These are phyloP conservation scores for Anguilla anguilla DNA, from an alignment of 2,797 vertebrate species.

Conservation along the genomic window DNA sequence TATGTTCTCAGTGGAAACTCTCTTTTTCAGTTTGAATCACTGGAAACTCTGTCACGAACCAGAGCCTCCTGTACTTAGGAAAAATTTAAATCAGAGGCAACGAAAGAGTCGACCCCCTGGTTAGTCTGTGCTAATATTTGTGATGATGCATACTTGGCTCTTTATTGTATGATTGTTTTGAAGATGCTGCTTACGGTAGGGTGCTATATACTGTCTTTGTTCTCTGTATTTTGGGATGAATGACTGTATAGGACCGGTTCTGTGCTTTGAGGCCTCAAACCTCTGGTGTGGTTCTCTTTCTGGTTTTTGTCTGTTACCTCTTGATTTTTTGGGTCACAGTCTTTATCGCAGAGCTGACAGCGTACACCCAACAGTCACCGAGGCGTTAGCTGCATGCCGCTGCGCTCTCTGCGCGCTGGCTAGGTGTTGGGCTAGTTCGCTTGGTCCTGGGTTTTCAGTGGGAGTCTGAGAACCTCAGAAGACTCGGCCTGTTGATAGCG, in stretches of 20 bases:
- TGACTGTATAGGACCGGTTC: neutral
- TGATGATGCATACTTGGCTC: neutral
- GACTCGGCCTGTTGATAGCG: neutral
- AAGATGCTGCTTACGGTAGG: neutral
- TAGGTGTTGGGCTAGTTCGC: neutral
- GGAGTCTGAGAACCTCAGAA: neutral
- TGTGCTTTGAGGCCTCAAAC: neutral
- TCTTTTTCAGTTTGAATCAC: neutral
- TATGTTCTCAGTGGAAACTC: neutral
- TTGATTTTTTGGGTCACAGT: neutral
- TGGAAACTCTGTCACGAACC: neutral
- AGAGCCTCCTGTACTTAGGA: neutral
- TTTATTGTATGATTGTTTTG: neutral
- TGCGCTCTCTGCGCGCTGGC: neutral
- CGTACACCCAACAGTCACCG: neutral
- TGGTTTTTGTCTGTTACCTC: neutral
- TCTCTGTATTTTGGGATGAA: neutral
- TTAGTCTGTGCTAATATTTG: too few species aligned
- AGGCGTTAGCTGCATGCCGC: neutral
- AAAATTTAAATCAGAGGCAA: neutral
- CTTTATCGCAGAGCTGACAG: neutral
- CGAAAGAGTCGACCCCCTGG: neutral
- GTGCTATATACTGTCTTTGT: neutral
- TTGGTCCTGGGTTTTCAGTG: neutral
- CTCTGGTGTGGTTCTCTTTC: neutral